Conservation (phyloP, 1,140 invertebrate species). For the Eubasilissa regina region DNA sequence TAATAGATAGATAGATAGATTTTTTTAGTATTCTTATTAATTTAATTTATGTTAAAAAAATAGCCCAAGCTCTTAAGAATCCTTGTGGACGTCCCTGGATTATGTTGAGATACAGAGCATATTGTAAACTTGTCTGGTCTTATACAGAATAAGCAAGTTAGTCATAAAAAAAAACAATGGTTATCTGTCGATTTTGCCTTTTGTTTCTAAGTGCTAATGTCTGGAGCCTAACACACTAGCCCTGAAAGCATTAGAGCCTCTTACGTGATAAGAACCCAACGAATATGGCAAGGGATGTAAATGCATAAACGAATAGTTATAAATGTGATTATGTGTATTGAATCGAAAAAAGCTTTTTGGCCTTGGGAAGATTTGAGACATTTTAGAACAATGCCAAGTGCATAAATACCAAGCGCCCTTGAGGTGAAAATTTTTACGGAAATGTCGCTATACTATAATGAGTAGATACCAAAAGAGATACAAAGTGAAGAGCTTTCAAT, state of each 20-base stretch:
- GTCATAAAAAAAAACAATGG: slow-evolving; percentile 40
- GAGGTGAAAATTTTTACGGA: no score
- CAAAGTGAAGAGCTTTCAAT: no score
- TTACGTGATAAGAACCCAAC: background rate
- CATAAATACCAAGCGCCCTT: no score
- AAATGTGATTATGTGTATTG: background rate
- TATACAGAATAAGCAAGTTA: background rate
- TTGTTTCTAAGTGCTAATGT: slow-evolving; percentile 43
- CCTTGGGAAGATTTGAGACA: background rate
- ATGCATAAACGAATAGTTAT: background rate
- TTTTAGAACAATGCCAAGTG: background rate
- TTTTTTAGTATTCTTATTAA: no score
- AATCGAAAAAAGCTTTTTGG: no score
- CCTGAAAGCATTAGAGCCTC: slow-evolving; percentile 21
- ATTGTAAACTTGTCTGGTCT: slow-evolving; percentile 9
- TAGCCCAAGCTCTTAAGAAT: no score
- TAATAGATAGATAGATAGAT: no score
- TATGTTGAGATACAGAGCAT: background rate
- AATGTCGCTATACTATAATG: no score
- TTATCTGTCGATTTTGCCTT: slow-evolving; percentile 28
- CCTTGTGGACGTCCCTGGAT: no score
- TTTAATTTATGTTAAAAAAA: no score
- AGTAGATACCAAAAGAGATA: no score
- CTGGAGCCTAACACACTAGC: slow-evolving; percentile 8
- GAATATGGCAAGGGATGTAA: slow-evolving; percentile 29